phyloP scores from a whole-genome alignment of 1,140 invertebrate genomes.

The Homarus americanus region DNA sequence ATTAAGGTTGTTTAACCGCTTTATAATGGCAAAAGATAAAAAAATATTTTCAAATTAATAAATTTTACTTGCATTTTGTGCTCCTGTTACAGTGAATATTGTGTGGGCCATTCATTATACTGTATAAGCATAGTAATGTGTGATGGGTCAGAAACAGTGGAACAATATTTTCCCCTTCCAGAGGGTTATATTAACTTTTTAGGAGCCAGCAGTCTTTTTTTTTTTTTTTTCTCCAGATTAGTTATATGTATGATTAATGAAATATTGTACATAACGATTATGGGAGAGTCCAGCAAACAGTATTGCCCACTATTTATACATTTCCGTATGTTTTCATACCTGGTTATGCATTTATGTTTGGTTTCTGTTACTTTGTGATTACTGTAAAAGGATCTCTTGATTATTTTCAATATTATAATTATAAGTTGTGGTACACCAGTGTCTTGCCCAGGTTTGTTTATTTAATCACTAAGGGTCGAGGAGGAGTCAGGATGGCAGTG shows the following conservation, averaged over 20 bases:
- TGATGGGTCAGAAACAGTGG: not conserved
- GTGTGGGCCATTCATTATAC: not conserved
- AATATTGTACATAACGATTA: not conserved
- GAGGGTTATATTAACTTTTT: not conserved
- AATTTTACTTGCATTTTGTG: not conserved
- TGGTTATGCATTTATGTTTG: slow-evolving; percentile 45
- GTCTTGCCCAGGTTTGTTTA: slow-evolving; percentile 17
- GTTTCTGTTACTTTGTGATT: slow-evolving; percentile 10
- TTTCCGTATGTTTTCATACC: not conserved
- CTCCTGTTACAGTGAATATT: not conserved
- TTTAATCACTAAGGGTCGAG: slow-evolving; percentile 12
- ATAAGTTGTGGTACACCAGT: slow-evolving; percentile 13
- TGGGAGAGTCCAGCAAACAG: slow-evolving; percentile 14
- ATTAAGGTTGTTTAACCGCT: not conserved
- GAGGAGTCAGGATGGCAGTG: slow-evolving; percentile 58
- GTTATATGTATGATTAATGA: not conserved
- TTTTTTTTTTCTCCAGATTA: not conserved
- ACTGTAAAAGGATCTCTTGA: slow-evolving; percentile 4
- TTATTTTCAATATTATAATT: not conserved
- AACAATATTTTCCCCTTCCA: not conserved
- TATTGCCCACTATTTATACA: not conserved
- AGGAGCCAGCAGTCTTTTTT: not conserved
- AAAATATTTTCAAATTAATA: not conserved
- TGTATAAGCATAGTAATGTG: not conserved
- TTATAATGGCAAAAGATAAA: not conserved